A percentile compares a stretch with the other conserved stretches of the same genome.
Evolutionary conservation across 2,797 vertebrate genomes (phyloP).

Genomic region (Mus caroli): DNA sequence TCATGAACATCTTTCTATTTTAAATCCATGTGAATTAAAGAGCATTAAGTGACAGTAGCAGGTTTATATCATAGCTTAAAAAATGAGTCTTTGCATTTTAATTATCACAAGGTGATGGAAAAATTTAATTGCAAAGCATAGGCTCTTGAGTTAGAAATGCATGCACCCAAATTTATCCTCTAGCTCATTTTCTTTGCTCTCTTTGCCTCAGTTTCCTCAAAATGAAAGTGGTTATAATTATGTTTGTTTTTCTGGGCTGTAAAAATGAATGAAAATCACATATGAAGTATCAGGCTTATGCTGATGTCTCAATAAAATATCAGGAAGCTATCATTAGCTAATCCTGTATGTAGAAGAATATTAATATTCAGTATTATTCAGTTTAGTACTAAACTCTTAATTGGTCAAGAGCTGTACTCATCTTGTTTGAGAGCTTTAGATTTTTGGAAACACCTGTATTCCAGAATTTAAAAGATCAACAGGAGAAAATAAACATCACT

Average conservation of each 20-base stretch:
- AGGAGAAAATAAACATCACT: background rate
- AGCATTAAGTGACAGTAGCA: background rate
- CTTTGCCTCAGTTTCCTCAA: background rate
- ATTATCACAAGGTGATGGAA: background rate
- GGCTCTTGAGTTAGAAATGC: background rate
- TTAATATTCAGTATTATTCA: background rate
- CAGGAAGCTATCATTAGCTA: conserved; percentile 12
- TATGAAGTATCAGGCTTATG: background rate
- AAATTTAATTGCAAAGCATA: background rate
- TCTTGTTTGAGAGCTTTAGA: background rate
- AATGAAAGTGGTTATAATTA: background rate
- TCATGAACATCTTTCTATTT: background rate
- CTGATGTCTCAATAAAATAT: background rate
- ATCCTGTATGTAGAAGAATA: background rate
- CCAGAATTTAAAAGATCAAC: background rate
- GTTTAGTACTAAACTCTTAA: background rate
- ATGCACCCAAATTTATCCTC: background rate
- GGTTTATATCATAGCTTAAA: conserved; percentile 33
- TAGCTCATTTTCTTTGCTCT: background rate
- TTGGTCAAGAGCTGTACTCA: background rate
- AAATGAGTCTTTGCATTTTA: background rate
- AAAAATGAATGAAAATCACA: conserved; percentile 31
- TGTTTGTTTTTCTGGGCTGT: background rate
- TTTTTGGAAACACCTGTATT: background rate
- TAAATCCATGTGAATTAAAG: background rate